Percentiles rank a stretch among this genome's conserved stretches.
Conservation (phyloP, 2,888 invertebrate species). For the Selenia dentaria region DNA sequence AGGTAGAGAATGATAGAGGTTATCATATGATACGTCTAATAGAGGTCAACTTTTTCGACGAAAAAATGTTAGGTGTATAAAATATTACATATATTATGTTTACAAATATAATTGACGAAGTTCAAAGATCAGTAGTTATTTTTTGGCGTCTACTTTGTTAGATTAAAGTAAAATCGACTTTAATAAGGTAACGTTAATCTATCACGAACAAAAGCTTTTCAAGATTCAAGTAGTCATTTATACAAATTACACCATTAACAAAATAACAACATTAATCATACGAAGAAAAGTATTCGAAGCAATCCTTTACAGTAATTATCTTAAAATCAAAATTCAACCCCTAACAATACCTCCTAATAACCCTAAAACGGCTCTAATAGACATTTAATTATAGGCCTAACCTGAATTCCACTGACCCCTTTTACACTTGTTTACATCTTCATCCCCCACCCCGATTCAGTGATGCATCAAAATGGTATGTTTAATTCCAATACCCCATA, state of each 20-base stretch:
- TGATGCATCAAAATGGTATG: conserved; percentile 82
- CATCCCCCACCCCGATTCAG: conserved; percentile 71
- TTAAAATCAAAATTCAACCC: conserved; percentile 62
- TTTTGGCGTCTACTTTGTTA: too few relatives aligned
- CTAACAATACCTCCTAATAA: conserved; percentile 72
- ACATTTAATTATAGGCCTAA: conserved; percentile 76
- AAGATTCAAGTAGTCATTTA: conserved; percentile 30
- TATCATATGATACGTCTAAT: conserved; percentile 4
- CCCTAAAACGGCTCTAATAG: conserved; percentile 78
- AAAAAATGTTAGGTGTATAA: too few relatives aligned
- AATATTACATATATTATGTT: too few relatives aligned
- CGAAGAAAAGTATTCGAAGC: conserved; percentile 49
- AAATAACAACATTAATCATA: conserved; percentile 46
- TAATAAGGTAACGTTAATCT: too few relatives aligned
- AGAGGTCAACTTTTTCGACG: background rate
- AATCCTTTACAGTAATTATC: conserved; percentile 60
- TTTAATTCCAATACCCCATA: conserved; percentile 81
- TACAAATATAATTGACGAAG: too few relatives aligned
- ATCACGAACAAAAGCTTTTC: too few relatives aligned
- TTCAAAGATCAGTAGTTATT: too few relatives aligned
- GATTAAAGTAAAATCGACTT: too few relatives aligned
- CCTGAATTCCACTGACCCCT: conserved; percentile 80
- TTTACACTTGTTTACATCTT: conserved; percentile 85
- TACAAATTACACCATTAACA: conserved; percentile 36
- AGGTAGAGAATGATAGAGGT: conserved; percentile 16